Evolutionary conservation across 1,140 invertebrate species (phyloP).

Genomic region (Xylocopa sonorina): DNA sequence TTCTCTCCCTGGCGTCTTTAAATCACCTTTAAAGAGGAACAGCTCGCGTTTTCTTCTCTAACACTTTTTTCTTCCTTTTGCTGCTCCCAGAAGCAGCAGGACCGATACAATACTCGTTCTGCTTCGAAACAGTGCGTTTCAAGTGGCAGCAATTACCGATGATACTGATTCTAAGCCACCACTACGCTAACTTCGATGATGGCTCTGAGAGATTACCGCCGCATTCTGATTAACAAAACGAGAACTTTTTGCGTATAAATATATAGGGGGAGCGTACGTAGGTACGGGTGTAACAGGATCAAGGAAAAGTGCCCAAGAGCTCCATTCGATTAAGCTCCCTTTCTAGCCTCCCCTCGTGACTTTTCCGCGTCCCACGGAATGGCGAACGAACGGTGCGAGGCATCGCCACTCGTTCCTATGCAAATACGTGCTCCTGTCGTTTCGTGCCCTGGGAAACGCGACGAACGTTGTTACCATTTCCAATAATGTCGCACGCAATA

Average conservation of each 20-base stretch:
- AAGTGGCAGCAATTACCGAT: no score
- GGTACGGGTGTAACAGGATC: conserved; percentile 41
- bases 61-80: neutral
- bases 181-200: neutral
- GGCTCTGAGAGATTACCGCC: neutral
- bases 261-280: neutral
- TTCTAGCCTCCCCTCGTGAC: conserved; percentile 4
- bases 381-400: conserved; percentile 25
- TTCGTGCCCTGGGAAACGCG: conserved; percentile 61
- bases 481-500: conserved; percentile 74
- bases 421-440: conserved; percentile 59
- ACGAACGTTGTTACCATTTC: conserved; percentile 65
- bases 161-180: neutral
- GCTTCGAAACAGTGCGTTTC: no score
- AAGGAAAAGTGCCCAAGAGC: conserved; percentile 6
- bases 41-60: no score
- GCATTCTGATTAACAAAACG: neutral
- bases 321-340: conserved; percentile 22
- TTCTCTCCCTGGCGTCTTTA: neutral
- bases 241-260: neutral
- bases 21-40: neutral
- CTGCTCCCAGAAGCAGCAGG: neutral
- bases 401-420: conserved; percentile 56
- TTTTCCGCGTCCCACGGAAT: conserved; percentile 25
- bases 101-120: no score